Percentiles rank a stretch among this genome's conserved stretches.
Evolutionary conservation across 2,888 invertebrate genomes (phyloP).

Genomic region (Limnephilus lunatus): DNA sequence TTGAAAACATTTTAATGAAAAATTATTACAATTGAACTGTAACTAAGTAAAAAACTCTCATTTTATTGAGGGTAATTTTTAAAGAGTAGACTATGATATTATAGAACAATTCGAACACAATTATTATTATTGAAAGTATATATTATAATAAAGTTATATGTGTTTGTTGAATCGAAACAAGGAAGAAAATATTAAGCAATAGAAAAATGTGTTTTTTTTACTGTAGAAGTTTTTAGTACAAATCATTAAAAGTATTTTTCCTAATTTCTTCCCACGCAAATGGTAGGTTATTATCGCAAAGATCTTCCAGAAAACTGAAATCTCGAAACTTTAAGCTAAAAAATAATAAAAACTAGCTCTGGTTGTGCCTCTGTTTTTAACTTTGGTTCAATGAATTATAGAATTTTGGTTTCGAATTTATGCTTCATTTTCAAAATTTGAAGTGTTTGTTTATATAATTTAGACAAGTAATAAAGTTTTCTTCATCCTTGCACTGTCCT

Average conservation of each 20-base stretch:
- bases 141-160: constrained; percentile 65
- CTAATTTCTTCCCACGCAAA: not conserved
- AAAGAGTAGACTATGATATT: constrained; percentile 60
- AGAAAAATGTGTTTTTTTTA: constrained; percentile 48
- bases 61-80: constrained; percentile 27
- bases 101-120: constrained; percentile 61
- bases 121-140: constrained; percentile 50
- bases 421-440: too few species aligned
- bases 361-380: too few species aligned
- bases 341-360: not conserved
- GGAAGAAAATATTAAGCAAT: constrained; percentile 63
- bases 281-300: not conserved
- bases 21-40: constrained; percentile 14
- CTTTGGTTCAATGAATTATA: too few species aligned
- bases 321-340: not conserved
- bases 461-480: too few species aligned
- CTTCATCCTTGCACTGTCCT: too few species aligned
- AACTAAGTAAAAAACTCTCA: not conserved
- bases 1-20: constrained; percentile 40
- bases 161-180: constrained; percentile 65
- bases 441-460: too few species aligned
- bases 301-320: not conserved
- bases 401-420: too few species aligned
- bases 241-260: not conserved
- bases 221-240: not conserved